These are phyloP conservation scores for Gambusia affinis DNA, from an alignment of 2,113 vertebrate species.

Conservation along the genomic window DNA sequence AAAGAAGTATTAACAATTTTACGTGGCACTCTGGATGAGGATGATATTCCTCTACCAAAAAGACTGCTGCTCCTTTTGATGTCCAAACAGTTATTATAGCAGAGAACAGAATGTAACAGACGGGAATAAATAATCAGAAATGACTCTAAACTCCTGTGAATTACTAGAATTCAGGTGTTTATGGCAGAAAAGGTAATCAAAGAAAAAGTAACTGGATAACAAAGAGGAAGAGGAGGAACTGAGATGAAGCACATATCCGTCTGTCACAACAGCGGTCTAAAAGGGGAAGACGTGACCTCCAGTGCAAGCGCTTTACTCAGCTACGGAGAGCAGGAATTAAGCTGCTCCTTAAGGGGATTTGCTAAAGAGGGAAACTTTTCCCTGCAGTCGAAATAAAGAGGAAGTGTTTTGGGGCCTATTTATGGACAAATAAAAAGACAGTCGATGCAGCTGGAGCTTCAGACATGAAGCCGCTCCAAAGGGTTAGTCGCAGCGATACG, in stretches of 20 bases:
- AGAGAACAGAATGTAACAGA: neutral
- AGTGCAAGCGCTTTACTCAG: constrained; percentile 29
- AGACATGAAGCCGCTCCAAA: neutral
- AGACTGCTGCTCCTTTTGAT: constrained; percentile 20
- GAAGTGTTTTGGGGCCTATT: constrained; percentile 1
- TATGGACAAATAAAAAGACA: neutral
- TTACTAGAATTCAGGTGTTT: neutral
- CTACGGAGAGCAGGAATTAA: constrained; percentile 21
- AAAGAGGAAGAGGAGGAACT: constrained; percentile 20
- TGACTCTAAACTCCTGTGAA: neutral
- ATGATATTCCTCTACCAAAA: neutral
- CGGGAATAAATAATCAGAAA: neutral
- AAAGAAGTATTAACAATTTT: too few relatives aligned
- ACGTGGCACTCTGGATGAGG: too few relatives aligned
- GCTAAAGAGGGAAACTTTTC: constrained; percentile 15
- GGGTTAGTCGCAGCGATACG: too few relatives aligned
- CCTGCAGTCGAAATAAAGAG: neutral
- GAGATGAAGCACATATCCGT: constrained; percentile 4
- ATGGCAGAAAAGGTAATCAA: too few relatives aligned
- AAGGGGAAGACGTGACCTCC: constrained; percentile 41
- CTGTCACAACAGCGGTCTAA: constrained; percentile 42
- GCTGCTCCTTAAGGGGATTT: constrained; percentile 26
- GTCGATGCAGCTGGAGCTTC: neutral
- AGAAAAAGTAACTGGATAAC: constrained; percentile 9
- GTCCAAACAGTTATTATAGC: constrained; percentile 13